These are phyloP conservation scores for Zaprionus lineosus DNA, from an alignment of 2,888 invertebrate species.

Conservation along the genomic window DNA sequence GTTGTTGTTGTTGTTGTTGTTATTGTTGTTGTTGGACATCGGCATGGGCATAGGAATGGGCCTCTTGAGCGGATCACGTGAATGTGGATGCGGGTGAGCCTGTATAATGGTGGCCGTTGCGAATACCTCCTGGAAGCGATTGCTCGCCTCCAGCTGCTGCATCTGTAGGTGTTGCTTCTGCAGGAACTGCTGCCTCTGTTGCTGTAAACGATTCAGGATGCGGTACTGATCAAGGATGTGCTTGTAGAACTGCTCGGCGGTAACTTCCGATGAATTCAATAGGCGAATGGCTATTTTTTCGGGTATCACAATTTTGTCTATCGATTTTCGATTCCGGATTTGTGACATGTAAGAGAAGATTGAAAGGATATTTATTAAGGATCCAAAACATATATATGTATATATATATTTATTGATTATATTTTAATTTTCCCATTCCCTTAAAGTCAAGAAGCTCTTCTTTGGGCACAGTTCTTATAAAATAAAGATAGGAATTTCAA, in stretches of 20 bases:
- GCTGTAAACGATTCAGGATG: conserved; percentile 75
- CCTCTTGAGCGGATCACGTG: conserved; percentile 62
- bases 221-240: conserved; percentile 80
- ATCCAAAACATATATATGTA: no score
- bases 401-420: no score
- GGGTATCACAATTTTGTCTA: conserved; percentile 83
- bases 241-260: conserved; percentile 82
- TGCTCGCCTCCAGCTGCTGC: conserved; percentile 77
- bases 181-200: conserved; percentile 78
- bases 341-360: no score
- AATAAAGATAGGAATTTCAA: no score
- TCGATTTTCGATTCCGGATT: background rate
- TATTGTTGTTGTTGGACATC: conserved; percentile 17
- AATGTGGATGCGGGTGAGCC: conserved; percentile 71
- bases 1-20: conserved; percentile 17
- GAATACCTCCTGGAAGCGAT: conserved; percentile 80
- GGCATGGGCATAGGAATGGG: conserved; percentile 28
- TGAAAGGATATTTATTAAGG: background rate
- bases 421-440: no score
- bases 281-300: conserved; percentile 83
- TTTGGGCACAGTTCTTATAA: no score
- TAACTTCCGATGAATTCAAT: conserved; percentile 82
- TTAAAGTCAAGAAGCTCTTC: no score
- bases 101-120: conserved; percentile 81
- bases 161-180: conserved; percentile 79